These are phyloP conservation scores for Molossus alvarezi DNA, from an alignment of 2,797 vertebrate species.

Conservation along the genomic window DNA sequence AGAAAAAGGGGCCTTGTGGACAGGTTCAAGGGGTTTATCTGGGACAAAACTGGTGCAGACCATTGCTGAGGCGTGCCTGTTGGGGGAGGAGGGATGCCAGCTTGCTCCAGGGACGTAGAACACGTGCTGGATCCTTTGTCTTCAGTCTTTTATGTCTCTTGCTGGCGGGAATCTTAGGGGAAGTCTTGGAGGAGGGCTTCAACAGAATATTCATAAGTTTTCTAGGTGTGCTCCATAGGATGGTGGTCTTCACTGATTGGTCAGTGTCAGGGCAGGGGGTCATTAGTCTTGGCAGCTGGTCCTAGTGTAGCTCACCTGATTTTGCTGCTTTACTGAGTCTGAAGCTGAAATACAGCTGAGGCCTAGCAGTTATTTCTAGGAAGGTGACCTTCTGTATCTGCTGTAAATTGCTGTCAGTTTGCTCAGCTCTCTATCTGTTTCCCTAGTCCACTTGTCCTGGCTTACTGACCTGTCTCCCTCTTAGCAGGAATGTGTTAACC, in stretches of 20 bases:
- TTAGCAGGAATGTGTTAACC: not conserved
- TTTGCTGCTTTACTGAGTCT: not conserved
- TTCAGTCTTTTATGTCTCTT: not conserved
- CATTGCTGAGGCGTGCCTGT: no score
- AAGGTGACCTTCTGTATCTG: no score
- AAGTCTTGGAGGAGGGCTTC: not conserved
- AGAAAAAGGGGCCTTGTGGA: no score
- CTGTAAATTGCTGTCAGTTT: not conserved
- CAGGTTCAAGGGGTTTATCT: no score
- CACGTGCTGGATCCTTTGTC: no score
- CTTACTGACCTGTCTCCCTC: not conserved
- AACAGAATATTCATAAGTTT: not conserved
- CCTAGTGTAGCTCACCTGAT: no score
- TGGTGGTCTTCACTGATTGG: not conserved
- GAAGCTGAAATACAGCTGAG: not conserved
- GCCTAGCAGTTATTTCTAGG: not conserved
- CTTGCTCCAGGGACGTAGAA: no score
- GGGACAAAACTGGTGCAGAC: no score
- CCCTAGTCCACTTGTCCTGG: not conserved
- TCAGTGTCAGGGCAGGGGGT: no score
- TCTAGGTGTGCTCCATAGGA: not conserved
- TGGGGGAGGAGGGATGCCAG: no score
- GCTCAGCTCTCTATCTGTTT: not conserved
- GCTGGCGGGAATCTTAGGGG: not conserved
- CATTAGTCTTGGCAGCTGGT: no score